Evolutionary conservation across 2,888 invertebrate species (phyloP), one percentile per base, ranked within the genome.

Genomic region (Suillia variegata): DNA sequence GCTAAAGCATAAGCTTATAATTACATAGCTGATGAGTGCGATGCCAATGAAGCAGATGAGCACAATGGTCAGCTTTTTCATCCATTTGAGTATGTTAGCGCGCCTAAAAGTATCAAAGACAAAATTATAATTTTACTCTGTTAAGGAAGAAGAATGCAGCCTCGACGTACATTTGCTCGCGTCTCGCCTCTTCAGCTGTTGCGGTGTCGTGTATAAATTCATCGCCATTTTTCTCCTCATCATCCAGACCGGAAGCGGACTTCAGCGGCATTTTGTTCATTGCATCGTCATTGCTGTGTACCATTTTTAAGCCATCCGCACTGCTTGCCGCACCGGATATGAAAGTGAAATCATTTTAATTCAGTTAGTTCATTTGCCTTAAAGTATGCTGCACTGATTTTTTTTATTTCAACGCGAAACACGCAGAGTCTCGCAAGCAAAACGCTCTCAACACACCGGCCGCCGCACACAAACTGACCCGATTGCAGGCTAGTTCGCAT

Each of bases 51-150:
- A 79, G 61, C 80, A 80, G 64, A 80, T 79, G 24, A 80, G 63
- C 50, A 73, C 76, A 56, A 80, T 79, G 61, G 80, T 80, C 57
- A 80, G 66, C 61, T 79, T 78, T 63, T 80, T 80, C 77, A 80
- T 79, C 78, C 80, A 78, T 69, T 74, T 77, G 62, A 80, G 64
- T 12, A 80, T 58, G 56, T 73, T 78, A 42, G 71, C 80, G 58
- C 78, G 76, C 73, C 80, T 80, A 59, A 15, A 65, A 70, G 58
- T 56, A 66, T n/a, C n/a, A n/a, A n/a, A n/a, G 6, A 21, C 17
- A 58, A 5, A 18, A 54, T 47, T 26, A 60, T 62, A 20, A 60
- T 42, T 17, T 21, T 21, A 24, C 5, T 26, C 4, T 2, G 15
- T 3, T 20, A 53, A 18, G 13, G 31, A 53, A 53, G 38, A 52